These are phyloP conservation scores for Cossypha heuglini DNA, from an alignment of 2,797 vertebrate genomes.

Conservation along the genomic window DNA sequence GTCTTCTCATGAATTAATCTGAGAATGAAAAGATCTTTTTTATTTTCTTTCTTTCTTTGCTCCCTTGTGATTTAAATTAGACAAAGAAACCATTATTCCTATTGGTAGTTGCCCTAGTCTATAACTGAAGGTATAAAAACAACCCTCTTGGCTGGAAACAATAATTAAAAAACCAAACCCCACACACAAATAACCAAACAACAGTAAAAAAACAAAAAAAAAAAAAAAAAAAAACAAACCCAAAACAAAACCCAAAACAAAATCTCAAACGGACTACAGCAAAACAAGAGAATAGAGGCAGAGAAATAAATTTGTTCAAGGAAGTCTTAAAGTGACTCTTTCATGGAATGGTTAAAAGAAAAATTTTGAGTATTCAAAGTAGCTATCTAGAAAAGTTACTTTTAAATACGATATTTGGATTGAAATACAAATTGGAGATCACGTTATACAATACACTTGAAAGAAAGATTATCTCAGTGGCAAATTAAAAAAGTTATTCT, in stretches of 20 bases:
- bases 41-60: background rate
- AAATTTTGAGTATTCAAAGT: rapidly evolving
- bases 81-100: background rate
- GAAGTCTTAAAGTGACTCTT: background rate
- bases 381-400: background rate
- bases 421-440: background rate
- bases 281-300: background rate
- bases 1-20: background rate
- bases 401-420: background rate
- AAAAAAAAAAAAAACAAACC: background rate
- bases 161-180: background rate
- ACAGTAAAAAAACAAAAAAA: background rate
- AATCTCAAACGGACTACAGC: rapidly evolving
- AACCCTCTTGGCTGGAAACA: background rate
- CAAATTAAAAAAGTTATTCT: background rate
- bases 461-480: background rate
- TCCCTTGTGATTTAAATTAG: background rate
- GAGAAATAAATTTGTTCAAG: background rate
- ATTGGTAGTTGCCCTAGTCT: background rate
- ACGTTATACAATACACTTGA: background rate
- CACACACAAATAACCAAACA: background rate
- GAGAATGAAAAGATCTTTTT: background rate
- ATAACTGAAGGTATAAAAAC: background rate
- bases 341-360: background rate
- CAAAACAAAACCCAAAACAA: background rate